A percentile compares a stretch with the other conserved stretches of the same genome.
Conservation (phyloP, 2,888 invertebrate species). For the Cephus pulcher region DNA sequence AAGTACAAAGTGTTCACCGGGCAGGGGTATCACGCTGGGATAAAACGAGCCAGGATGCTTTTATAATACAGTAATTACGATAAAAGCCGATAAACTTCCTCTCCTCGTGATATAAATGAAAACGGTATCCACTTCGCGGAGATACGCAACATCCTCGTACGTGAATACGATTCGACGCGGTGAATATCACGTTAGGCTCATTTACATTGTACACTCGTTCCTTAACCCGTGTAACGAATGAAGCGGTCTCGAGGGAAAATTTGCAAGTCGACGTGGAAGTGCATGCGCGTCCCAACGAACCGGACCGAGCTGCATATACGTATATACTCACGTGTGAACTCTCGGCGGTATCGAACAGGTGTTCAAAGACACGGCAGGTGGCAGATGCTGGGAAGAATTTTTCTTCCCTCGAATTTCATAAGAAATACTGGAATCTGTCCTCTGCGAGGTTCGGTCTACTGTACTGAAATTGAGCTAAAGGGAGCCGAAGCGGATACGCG, state of each 20-base stretch:
- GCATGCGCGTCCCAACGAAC: background rate
- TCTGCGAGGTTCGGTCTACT: background rate
- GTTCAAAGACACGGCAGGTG: background rate
- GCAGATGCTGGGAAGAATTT: conserved; percentile 1
- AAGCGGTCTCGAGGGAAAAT: background rate
- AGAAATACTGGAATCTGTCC: background rate
- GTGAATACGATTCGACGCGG: no score
- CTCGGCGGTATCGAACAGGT: background rate
- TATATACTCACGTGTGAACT: background rate
- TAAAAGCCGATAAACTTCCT: no score
- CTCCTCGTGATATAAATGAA: no score
- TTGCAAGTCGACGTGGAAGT: background rate
- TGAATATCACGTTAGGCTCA: no score
- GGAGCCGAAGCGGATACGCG: background rate
- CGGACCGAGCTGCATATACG: background rate
- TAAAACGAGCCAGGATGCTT: background rate
- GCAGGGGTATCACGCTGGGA: background rate
- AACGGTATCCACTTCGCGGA: no score
- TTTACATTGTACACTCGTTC: no score
- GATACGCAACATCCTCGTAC: no score
- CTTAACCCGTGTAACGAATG: no score
- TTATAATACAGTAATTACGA: no score
- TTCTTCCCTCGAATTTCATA: background rate
- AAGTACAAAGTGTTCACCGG: background rate
- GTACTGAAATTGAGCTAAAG: background rate